Evolutionary conservation across 2,797 vertebrate genomes (phyloP).

Genomic region (Anguilla marmorata): DNA sequence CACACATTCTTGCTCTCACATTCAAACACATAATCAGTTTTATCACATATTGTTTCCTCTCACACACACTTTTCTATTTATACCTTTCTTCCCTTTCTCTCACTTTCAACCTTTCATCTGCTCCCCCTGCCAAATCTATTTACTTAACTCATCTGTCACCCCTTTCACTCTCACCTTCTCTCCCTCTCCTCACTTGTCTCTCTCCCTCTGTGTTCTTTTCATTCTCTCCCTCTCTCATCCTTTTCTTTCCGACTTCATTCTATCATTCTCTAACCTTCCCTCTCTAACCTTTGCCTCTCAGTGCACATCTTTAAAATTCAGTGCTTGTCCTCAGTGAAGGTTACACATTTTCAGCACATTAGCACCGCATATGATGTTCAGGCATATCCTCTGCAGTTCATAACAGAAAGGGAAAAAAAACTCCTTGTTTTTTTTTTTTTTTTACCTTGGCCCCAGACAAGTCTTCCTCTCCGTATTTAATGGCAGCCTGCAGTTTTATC

Average conservation of each 20-base stretch:
- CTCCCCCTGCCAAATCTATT: not conserved
- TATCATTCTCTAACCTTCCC: not conserved
- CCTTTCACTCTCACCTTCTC: not conserved
- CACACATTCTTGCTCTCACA: not conserved
- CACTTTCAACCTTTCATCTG: not conserved
- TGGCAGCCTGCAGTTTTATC: slow-evolving; percentile 83
- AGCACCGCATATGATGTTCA: not conserved
- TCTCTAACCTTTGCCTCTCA: too few species aligned
- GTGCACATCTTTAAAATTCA: not conserved
- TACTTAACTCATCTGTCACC: not conserved
- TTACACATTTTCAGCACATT: not conserved
- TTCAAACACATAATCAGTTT: not conserved
- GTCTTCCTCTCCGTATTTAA: slow-evolving; percentile 91
- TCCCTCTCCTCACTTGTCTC: not conserved
- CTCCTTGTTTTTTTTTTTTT: not conserved
- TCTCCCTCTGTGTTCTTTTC: not conserved
- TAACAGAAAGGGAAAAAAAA: not conserved
- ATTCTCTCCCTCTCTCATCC: not conserved
- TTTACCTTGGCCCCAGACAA: slow-evolving; percentile 81
- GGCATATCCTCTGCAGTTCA: not conserved
- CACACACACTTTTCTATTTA: not conserved
- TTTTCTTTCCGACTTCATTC: not conserved
- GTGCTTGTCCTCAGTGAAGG: not conserved
- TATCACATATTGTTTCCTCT: not conserved
- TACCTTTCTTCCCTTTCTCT: not conserved